phyloP scores from a whole-genome alignment of 2,888 invertebrate species.

The Callinectes sapidus region DNA sequence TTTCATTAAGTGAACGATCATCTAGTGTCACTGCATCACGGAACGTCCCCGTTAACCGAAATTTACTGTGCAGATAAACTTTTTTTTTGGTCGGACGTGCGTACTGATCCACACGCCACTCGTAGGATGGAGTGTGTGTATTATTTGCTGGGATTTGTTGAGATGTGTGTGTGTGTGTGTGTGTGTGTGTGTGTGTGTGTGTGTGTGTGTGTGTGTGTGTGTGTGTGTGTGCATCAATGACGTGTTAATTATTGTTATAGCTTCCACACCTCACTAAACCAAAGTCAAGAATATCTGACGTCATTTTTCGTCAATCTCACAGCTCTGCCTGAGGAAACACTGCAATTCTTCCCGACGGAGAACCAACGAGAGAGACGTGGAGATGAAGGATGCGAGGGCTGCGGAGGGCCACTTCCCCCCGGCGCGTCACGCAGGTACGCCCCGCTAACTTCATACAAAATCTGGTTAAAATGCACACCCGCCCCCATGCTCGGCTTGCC shows the following conservation, averaged over 20 bases:
- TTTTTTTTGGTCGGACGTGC: background rate
- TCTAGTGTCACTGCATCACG: background rate
- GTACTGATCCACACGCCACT: conserved; percentile 3
- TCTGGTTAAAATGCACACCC: conserved; percentile 16
- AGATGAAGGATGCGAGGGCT: background rate
- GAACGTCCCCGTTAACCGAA: conserved; percentile 8
- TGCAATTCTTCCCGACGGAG: background rate
- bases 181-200: background rate
- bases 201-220: background rate
- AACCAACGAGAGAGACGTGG: background rate
- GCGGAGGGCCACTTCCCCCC: background rate
- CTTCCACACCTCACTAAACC: background rate
- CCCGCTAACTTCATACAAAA: conserved; percentile 29
- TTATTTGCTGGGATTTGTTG: background rate
- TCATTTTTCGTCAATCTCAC: background rate
- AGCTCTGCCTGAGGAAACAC: background rate
- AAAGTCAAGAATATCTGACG: background rate
- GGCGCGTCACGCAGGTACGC: conserved; percentile 30
- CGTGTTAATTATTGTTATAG: background rate
- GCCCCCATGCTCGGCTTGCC: background rate
- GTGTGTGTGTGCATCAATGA: background rate
- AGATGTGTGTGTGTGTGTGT: background rate
- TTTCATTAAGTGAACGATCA: conserved; percentile 40
- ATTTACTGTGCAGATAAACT: conserved; percentile 5
- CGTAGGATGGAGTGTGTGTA: background rate